Base-by-base conservation (phyloP, 2,888 invertebrate species). In the Cantharis nigra region DNA sequence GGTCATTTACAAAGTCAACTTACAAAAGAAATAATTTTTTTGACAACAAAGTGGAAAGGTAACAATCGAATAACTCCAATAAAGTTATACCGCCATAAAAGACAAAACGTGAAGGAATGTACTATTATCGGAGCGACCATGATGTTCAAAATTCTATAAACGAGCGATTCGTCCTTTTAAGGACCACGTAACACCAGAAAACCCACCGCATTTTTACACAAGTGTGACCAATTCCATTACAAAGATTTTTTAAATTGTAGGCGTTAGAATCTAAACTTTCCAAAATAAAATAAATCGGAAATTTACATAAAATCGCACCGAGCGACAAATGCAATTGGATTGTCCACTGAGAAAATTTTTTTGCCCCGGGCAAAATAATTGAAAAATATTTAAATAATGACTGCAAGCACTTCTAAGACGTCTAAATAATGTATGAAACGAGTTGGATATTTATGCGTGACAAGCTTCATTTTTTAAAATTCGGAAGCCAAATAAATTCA, bases 51-150 rank as follows among this genome's bases (percentile, higher is more conserved):
- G 49, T 70, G 13, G 14, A 70, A 70, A 70, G 69, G 67, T 69
- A 28, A 74, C 63, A 63, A 28, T 69, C 74, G 49, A 74, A 69
- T 74, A 74, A 74, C 74, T 69, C 74, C 74, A 69, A 74, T 74
- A 74, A 74, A 74, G 74, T 74, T 67, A 69, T 67, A 69, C 74
- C 74, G 74, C 74, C 74, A 74, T 74, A 74, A 74, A 74, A 74
- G 74, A 74, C 67, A 73, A 70, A 69, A 74, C 74, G 74, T 74
- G 74, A 69, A 63, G 63, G 74, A 74, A 74, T 74, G 74, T 30
- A 70, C 62, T 33, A 65, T 33, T 49, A 64, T 23, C 13, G 69
- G 67, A 73, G 49, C 63, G 74, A 74, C 74, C 69, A 69, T 69
- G 74, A 33, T 49, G 49, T 49, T 49, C 49, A 23, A 67, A 18